Base-by-base conservation (phyloP, 1,140 invertebrate species). In the Apocrypta bakeri region DNA sequence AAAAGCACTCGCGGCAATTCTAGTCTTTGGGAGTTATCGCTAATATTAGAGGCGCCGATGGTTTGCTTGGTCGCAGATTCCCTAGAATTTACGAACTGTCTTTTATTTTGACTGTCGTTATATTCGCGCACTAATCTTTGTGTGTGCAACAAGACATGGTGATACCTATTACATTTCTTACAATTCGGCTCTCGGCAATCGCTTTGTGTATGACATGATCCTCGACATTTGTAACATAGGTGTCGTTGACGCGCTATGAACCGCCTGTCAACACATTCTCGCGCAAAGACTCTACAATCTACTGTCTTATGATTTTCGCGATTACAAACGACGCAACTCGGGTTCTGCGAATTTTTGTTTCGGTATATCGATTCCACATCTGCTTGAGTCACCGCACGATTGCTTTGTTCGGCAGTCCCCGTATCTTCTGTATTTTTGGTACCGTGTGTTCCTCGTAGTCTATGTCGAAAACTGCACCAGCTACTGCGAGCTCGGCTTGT, bases 161-260 rank as follows among this genome's bases (percentile, higher is more conserved):
- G 81, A 0, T 7, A 14, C 11, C 48, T 37, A 1, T 76, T 25
- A 72, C 66, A 82, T 25, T 63, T 40, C 1, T 17, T 4, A 48
- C 81, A 77, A 61, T 40, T 37, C 1, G 14, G 11, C 4, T 6
- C 31, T 11, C 21, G n/a, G n/a, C 81, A 82, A 24, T 17, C 56
- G 12, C 2, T 17, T 2, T 25, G 14, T 14, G 14, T 21, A 25
- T 76, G 81, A n/a, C 63, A 37, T 0, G 40, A 9, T 21, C 69
- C 40, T 7, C 75, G 42, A 17, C 80, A 82, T 1, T 56, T 76
- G 25, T 27, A 82, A 25, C 80, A 76, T 17, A 82, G 4, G 2
- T 17, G 31, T 12, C 31, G 2, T 24, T 56, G 42, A 24, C 24
- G 33, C 8, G 56, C 63, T 64, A 66, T 1, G 27, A 24, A 31